phyloP scores from a whole-genome alignment of 2,797 vertebrate genomes.

The Chromobotia macracanthus region DNA sequence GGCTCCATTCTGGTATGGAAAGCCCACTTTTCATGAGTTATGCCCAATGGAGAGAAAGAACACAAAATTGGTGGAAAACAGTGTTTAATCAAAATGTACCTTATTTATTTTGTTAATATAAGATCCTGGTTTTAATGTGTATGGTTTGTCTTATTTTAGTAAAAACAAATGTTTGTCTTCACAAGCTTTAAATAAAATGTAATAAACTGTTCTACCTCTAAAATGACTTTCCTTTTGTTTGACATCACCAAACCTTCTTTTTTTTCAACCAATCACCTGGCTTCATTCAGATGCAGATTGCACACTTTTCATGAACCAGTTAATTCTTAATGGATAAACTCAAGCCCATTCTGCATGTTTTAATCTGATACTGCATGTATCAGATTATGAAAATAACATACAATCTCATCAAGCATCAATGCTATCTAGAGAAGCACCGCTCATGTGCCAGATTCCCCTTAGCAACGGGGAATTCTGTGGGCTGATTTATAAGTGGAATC shows the following conservation, averaged over 20 bases:
- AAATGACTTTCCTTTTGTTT: neutral
- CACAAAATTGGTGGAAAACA: too few species aligned
- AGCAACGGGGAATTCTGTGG: constrained; percentile 8
- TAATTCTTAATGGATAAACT: neutral
- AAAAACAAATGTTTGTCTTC: too few species aligned
- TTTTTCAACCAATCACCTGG: neutral
- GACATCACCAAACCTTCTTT: neutral
- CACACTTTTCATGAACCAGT: neutral
- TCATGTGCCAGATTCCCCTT: constrained; percentile 14
- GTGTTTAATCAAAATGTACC: too few species aligned
- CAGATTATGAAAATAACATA: neutral
- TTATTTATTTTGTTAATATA: too few species aligned
- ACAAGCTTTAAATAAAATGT: neutral
- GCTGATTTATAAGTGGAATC: neutral
- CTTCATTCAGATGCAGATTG: neutral
- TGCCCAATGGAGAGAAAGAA: too few species aligned
- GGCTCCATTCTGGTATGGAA: too few species aligned
- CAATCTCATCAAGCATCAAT: neutral
- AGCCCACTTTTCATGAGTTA: too few species aligned
- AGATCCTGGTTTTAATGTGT: too few species aligned
- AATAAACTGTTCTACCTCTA: neutral
- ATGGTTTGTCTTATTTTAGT: too few species aligned
- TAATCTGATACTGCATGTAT: too few species aligned
- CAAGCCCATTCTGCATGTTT: too few species aligned
- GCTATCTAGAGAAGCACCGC: constrained; percentile 13